Conservation (phyloP, 1,140 invertebrate species). For the Monomorium pharaonis region DNA sequence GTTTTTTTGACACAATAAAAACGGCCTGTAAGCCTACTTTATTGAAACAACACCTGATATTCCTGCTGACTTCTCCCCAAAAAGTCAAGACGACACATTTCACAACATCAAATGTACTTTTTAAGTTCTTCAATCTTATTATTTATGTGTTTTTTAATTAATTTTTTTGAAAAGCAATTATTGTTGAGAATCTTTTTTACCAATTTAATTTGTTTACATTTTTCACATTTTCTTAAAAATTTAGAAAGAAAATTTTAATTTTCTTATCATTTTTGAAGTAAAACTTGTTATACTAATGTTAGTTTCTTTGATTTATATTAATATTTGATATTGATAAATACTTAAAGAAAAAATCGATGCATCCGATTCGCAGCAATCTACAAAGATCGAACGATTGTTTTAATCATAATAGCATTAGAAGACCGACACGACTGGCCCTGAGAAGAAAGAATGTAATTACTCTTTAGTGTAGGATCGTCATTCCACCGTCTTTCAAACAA, state of each 20-base stretch:
- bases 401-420: background rate
- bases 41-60: no score
- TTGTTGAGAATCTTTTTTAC: no score
- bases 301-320: background rate
- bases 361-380: background rate
- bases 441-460: background rate
- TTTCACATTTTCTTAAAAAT: background rate
- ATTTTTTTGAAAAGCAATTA: no score
- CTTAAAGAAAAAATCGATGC: background rate
- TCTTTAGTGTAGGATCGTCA: slow-evolving; percentile 59
- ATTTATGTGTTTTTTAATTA: no score
- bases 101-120: no score
- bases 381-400: slow-evolving; percentile 7
- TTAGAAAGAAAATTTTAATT: background rate
- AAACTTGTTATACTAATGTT: background rate
- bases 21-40: no score
- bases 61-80: no score
- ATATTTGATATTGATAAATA: background rate
- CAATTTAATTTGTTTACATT: no score
- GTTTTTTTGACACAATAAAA: no score
- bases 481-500: slow-evolving; percentile 64
- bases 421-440: background rate
- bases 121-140: no score
- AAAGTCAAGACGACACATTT: no score
- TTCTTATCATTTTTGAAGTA: background rate